Evolutionary conservation across 2,113 vertebrate genomes (phyloP).

Genomic region (Dicentrarchus labrax): DNA sequence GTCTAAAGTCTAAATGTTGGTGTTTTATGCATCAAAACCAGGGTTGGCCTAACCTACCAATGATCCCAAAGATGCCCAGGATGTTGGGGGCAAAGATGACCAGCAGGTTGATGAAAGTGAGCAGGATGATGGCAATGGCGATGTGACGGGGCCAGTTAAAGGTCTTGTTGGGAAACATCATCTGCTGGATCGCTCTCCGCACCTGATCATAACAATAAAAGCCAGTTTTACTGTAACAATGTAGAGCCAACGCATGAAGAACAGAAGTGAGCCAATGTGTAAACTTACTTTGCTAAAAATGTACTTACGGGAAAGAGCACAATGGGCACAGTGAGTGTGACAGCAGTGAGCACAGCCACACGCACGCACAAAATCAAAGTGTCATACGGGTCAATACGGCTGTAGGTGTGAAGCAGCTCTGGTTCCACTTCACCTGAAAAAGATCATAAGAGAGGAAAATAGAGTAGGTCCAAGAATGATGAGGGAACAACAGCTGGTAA

Average conservation of each 20-base stretch:
- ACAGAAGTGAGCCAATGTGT: background rate
- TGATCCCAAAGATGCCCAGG: slow-evolving; percentile 97
- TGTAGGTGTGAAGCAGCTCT: slow-evolving; percentile 97
- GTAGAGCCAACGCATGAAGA: background rate
- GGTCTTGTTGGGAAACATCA: slow-evolving; percentile 94
- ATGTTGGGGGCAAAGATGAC: slow-evolving; percentile 99
- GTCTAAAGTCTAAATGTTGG: background rate
- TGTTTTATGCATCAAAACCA: background rate
- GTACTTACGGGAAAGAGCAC: slow-evolving; percentile 96
- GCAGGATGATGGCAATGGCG: slow-evolving; percentile 88
- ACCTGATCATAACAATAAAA: slow-evolving; percentile 83
- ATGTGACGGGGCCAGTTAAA: slow-evolving; percentile 95
- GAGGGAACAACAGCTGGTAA: background rate
- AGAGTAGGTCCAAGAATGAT: background rate
- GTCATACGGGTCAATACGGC: slow-evolving; percentile 91
- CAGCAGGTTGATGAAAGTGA: slow-evolving; percentile 93
- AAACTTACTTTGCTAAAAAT: background rate
- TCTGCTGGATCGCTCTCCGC: slow-evolving; percentile 95
- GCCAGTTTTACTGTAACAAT: background rate
- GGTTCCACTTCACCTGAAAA: slow-evolving; percentile 91
- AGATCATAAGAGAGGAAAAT: slow-evolving; percentile 25
- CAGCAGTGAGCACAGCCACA: slow-evolving; percentile 94
- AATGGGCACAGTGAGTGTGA: slow-evolving; percentile 97
- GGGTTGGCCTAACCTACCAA: slow-evolving; percentile 85
- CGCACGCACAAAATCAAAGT: slow-evolving; percentile 95